phyloP scores from a whole-genome alignment of 2,888 invertebrate species.

The Phaedon cochleariae region DNA sequence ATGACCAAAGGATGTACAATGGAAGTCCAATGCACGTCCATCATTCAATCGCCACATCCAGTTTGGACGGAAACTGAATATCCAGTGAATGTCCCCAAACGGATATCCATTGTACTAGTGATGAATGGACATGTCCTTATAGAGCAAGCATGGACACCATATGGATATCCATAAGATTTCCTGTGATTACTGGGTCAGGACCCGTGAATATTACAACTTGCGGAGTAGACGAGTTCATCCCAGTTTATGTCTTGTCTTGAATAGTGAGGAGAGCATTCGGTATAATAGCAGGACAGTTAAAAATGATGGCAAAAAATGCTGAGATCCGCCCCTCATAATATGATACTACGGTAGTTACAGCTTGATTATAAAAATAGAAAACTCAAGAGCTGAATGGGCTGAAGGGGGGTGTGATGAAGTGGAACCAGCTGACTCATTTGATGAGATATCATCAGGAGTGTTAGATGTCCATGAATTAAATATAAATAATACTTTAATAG shows the following conservation, averaged over 20 bases:
- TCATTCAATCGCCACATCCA: too few relatives aligned
- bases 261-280: neutral
- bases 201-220: neutral
- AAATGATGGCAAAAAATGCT: constrained; percentile 2
- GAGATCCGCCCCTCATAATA: neutral
- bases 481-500: neutral
- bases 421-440: neutral
- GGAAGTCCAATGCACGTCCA: too few relatives aligned
- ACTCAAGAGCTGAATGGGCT: neutral
- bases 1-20: too few relatives aligned
- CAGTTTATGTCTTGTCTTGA: neutral
- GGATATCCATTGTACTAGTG: too few relatives aligned
- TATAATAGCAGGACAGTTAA: neutral
- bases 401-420: neutral
- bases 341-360: neutral
- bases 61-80: too few relatives aligned
- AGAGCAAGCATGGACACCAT: too few relatives aligned
- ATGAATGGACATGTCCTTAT: too few relatives aligned
- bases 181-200: too few relatives aligned
- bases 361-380: neutral
- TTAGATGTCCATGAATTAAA: neutral
- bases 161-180: too few relatives aligned
- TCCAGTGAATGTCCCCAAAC: too few relatives aligned
- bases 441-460: neutral
- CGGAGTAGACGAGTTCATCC: neutral